phyloP scores from a whole-genome alignment of 2,888 invertebrate species.

The Cartodere bifasciata region DNA sequence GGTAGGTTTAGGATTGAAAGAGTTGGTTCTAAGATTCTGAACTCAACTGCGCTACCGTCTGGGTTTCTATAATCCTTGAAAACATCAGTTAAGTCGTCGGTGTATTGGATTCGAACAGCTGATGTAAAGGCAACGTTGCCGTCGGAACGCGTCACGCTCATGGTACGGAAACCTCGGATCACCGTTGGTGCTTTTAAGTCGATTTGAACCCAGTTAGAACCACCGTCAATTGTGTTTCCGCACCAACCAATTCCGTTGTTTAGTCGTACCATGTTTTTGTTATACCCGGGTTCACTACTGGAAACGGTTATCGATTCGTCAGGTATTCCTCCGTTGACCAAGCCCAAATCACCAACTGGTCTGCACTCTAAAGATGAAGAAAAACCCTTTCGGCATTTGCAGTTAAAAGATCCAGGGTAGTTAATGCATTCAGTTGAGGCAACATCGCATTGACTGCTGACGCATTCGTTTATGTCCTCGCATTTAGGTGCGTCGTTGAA shows the following conservation, averaged over 20 bases:
- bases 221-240: constrained; percentile 72
- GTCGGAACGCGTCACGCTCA: constrained; percentile 72
- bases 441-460: constrained; percentile 76
- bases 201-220: constrained; percentile 77
- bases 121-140: constrained; percentile 81
- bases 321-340: constrained; percentile 79
- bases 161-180: constrained; percentile 80
- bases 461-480: constrained; percentile 86
- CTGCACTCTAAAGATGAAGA: constrained; percentile 77
- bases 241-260: constrained; percentile 84
- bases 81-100: constrained; percentile 76
- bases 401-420: constrained; percentile 77
- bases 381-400: constrained; percentile 76
- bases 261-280: constrained; percentile 70
- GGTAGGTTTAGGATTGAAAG: constrained; percentile 84
- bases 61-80: constrained; percentile 88
- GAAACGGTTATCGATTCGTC: constrained; percentile 83
- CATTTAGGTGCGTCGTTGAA: constrained; percentile 79
- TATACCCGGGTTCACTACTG: constrained; percentile 67
- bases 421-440: constrained; percentile 86
- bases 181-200: constrained; percentile 83
- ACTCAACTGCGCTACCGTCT: constrained; percentile 86
- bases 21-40: constrained; percentile 78
- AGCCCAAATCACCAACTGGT: constrained; percentile 78
- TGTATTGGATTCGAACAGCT: constrained; percentile 77